Evolutionary conservation across 2,888 invertebrate genomes (phyloP).

Genomic region (Limnephilus rhombicus): DNA sequence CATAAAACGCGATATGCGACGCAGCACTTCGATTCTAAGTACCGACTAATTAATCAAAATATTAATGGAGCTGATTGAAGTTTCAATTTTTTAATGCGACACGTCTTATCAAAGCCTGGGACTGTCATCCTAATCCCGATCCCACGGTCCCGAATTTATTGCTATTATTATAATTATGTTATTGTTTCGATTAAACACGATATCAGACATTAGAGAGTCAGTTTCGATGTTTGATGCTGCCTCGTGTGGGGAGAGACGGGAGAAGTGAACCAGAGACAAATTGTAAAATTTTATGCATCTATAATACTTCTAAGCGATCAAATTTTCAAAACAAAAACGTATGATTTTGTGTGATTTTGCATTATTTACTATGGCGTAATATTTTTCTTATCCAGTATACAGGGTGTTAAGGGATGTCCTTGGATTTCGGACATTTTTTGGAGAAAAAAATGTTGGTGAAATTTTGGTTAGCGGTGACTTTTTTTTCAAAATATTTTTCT

Average conservation of each 20-base stretch:
- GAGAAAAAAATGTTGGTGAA: no score
- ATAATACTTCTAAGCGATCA: no score
- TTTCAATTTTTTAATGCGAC: not conserved
- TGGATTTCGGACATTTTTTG: no score
- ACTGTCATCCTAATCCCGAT: not conserved
- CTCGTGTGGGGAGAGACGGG: not conserved
- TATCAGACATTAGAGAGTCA: not conserved
- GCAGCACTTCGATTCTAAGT: not conserved
- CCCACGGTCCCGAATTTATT: not conserved
- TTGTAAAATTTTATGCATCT: no score
- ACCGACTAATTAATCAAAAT: not conserved
- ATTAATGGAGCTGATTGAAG: not conserved
- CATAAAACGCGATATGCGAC: not conserved
- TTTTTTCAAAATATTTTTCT: no score
- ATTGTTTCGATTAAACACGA: constrained; percentile 23
- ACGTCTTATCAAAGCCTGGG: constrained; percentile 14
- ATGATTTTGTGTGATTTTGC: no score
- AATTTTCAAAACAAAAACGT: no score
- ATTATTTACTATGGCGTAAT: no score
- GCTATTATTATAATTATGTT: not conserved
- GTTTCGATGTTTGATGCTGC: not conserved
- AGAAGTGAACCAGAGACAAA: not conserved
- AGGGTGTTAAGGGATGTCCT: no score
- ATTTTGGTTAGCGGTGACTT: no score
- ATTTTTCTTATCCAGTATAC: no score